Evolutionary conservation across 2,797 vertebrate genomes (phyloP).

Genomic region (Hyperoplus immaculatus): DNA sequence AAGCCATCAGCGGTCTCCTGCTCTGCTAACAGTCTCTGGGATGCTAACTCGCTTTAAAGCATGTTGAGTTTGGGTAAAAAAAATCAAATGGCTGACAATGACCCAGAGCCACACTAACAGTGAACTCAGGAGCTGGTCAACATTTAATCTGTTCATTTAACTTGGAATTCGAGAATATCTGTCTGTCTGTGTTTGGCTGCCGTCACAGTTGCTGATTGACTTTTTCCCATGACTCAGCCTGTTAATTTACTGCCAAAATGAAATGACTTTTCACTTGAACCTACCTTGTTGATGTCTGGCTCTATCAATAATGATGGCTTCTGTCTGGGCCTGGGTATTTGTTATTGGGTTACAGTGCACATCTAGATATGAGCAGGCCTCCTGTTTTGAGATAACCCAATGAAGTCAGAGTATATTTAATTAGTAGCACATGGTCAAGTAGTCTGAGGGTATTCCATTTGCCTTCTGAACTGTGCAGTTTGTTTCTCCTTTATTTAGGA

Average conservation of each 20-base stretch:
- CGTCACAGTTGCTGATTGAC: neutral
- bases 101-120: neutral
- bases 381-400: neutral
- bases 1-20: constrained; percentile 43
- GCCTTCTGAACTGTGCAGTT: neutral
- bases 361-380: neutral
- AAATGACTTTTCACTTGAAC: neutral
- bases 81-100: neutral
- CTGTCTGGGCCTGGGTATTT: neutral
- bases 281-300: neutral
- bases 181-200: constrained; percentile 10
- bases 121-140: constrained; percentile 1
- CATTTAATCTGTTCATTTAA: constrained; percentile 10
- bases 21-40: constrained; percentile 9
- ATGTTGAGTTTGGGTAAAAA: constrained; percentile 4
- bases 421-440: constrained; percentile 15
- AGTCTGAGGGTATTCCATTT: neutral
- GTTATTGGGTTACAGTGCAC: neutral
- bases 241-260: neutral
- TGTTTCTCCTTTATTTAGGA: neutral
- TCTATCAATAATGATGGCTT: neutral
- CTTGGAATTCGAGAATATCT: neutral
- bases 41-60: constrained; percentile 6
- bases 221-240: neutral
- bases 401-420: neutral